Conservation (phyloP, 2,113 vertebrate genomes). For the Capra hircus region DNA sequence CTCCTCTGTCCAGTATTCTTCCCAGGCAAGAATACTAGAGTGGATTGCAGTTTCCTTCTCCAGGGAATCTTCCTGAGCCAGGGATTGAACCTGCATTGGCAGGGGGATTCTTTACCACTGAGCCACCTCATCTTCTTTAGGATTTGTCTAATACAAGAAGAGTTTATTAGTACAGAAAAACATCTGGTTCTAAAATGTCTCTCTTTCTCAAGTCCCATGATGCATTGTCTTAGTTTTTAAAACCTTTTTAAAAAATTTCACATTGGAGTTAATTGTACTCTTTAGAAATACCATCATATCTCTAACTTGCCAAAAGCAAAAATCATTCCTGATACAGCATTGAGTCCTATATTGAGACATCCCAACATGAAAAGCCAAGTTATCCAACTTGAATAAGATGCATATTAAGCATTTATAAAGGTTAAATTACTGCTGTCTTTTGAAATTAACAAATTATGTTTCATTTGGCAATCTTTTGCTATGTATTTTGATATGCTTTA, state of each 20-base stretch:
- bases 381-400: neutral
- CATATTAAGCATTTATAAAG: constrained; percentile 1
- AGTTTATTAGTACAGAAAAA: neutral
- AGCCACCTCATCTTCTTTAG: neutral
- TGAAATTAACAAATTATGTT: constrained; percentile 13
- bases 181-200: neutral
- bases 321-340: neutral
- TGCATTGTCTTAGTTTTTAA: constrained; percentile 3
- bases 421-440: neutral
- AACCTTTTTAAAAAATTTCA: neutral
- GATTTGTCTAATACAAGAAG: neutral
- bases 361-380: neutral
- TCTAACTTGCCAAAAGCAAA: neutral
- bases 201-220: neutral
- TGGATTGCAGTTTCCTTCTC: neutral
- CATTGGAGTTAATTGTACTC: neutral
- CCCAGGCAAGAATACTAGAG: neutral
- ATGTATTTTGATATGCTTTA: neutral
- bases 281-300: neutral
- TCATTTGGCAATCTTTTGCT: constrained; percentile 17
- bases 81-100: neutral
- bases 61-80: neutral
- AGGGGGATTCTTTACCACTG: neutral
- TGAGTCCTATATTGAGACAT: neutral
- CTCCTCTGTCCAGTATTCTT: neutral